Base-by-base conservation (phyloP, 2,113 vertebrate genomes). In the Tiliqua scincoides region DNA sequence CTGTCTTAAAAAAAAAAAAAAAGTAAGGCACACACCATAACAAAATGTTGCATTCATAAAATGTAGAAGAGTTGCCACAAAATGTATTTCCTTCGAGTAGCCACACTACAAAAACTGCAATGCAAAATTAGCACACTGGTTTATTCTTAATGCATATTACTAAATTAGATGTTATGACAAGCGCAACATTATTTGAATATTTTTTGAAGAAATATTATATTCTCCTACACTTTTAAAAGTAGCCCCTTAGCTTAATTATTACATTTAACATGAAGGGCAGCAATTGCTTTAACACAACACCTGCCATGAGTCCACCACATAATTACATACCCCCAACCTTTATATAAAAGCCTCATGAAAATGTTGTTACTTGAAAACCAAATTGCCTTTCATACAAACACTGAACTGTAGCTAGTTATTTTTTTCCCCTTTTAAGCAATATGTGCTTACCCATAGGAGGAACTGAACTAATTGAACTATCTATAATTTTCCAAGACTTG, bases 281-380 rank as follows among this genome's bases (percentile, higher is more conserved):
- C 96, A 97, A 96, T 96, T 96, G 95, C 97, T 98, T 94, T 97
- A 95, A 94, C 89, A 89, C 95, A 96, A 95, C 85, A 90, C 95
- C 95, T 94, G 79, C 96, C 96, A 95, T 88, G 86, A 92, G 95
- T 94, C 88, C 92, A 90, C 93, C 94, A 96, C 95, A 96, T 97
- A 98, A 97, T 96, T 97, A 96, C 96, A 97, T 96, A 95, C 96
- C 97, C 96, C 91, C 95, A 94, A 97, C 96, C 96, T 95, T 91
- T 92, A 91, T 63, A 89, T 86, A 92, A 94, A 91, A 92, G 94
- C 95, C 95, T 97, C 97, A 96, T 97, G 97, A 97, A 97, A 98
- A 98, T 98, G 94, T 96, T 94, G 95, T 96, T 97, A 95, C 96
- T 96, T 95, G 90, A 93, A 91, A 95, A 94, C 94, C 94, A 91